A percentile compares a stretch with the other conserved stretches of the same genome.
Conservation (phyloP, 2,888 invertebrate genomes). For the Strigamia crassipes region DNA sequence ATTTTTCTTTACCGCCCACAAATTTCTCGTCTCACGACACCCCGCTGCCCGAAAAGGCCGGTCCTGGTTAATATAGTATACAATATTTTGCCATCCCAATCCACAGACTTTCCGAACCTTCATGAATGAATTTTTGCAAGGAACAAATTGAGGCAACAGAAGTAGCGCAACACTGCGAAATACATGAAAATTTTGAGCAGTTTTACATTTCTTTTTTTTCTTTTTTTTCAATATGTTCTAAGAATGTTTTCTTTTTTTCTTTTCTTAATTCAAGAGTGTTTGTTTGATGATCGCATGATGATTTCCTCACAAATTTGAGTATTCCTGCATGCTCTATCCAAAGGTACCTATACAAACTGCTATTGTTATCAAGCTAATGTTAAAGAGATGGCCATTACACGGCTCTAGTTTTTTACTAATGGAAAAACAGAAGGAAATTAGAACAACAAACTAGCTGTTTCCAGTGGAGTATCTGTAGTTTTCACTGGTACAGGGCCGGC, state of each 20-base stretch:
- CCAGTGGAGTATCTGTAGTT: no score
- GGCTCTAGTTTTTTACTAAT: no score
- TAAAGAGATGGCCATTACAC: neutral
- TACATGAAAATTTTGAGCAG: slow-evolving; percentile 10
- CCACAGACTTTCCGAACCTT: neutral
- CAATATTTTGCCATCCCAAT: slow-evolving; percentile 8
- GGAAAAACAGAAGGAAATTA: no score
- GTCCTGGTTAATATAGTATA: neutral
- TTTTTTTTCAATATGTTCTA: neutral
- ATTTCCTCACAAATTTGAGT: neutral
- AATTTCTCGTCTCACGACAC: no score
- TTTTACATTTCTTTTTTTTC: neutral
- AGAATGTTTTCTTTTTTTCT: neutral
- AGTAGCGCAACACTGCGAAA: neutral
- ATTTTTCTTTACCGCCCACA: no score
- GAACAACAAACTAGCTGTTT: no score
- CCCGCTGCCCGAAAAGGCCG: no score
- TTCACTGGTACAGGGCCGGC: no score
- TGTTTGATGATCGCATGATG: slow-evolving; percentile 2
- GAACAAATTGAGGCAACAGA: neutral
- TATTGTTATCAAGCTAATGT: neutral
- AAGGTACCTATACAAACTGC: neutral
- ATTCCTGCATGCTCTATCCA: neutral
- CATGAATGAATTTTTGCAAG: neutral
- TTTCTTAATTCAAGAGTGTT: neutral